Evolutionary conservation across 2,888 invertebrate species (phyloP), one percentile per base, ranked within the genome.

Genomic region (Drosophila falleni): DNA sequence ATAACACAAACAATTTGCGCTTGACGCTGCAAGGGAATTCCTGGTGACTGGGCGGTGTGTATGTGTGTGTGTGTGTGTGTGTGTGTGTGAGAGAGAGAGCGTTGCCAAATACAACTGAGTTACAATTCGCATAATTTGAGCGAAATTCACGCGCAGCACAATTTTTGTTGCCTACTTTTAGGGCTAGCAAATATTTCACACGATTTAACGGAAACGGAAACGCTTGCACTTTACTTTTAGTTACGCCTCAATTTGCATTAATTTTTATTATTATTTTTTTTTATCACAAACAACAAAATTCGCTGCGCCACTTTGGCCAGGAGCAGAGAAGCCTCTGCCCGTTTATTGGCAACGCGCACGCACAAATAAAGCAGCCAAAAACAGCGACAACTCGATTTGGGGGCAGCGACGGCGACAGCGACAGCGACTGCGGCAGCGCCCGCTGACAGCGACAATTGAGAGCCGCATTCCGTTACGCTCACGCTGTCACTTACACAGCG

Each of bases 281-380:
- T 80, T 81, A 86, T 84, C 80, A 82, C 84, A 84, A 73, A 70
- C 62, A 76, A 70, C 72, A 42, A 75, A 77, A 75, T 79, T 68
- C 64, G 81, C 78, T 81, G 64, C 78, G 82, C 79, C 74, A 73
- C 70, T 76, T 76, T 78, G 61, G 78, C 74, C 72, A 78, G 72
- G 72, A 80, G 78, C 84, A 68, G 68, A 68, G 68, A 77, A 50
- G 76, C 84, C 84, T 75, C 83, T 85, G 83, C 85, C 83, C 86
- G 83, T 83, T 84, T 85, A 84, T 84, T 84, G 83, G 81, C 85
- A 85, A 85, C 83, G 83, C 85, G 83, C 85, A 84, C 83, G 85
- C 85, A 84, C 83, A 85, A 84, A 81, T 84, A 84, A 77, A 64
- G 70, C 77, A 69, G 69, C 71, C 73, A 16, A 66, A 16, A 42